Evolutionary conservation across 1,140 invertebrate genomes (phyloP), one percentile per base, ranked within the genome.

Genomic region (Pachyrhynchus sulphureomaculatus): DNA sequence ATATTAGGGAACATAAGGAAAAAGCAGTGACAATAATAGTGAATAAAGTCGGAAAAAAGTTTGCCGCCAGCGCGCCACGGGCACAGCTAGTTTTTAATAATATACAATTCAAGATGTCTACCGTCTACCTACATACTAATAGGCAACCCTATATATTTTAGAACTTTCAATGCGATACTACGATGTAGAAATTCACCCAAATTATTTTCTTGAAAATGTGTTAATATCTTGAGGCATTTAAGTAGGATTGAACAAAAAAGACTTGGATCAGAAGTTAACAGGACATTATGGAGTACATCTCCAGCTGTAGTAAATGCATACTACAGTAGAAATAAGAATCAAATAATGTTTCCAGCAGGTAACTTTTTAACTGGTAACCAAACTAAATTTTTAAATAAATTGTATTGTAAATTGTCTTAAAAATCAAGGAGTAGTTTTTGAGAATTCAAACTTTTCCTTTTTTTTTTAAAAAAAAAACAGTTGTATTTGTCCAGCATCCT

Each of bases 221-320:
- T 74, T 96, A 9, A 88, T 61, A 88, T 92, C 64, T 76, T 95
- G 13, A 48, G 64, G 48, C 86, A 90, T 75, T 80, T 89, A 36
- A 88, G 89, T 0, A 81, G 82, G 69, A 82, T 84, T 29, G 88
- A 89, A 71, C 83, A 89, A 54, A 76, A 80, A 62, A 83, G 84
- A 70, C 75, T 92, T 0, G 79, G 85, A 1, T 83, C 82, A 54
- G 75, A 80, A 4, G 91, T 93, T 0, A 90, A 93, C 75, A 93
- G 93, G 74, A 88, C 88, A 0, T 76, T 89, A 21, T 97, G 95
- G 95, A 90, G 92, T 60, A 93, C 92, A n/a, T 87, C 91, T 0
- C 93, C 94, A 0, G 93, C 94, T 0, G 85, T 96, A 6, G 93
- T 97, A 0, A 98, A 98, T 76, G 95, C 95, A 2, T 97, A 96